Base-by-base conservation (phyloP, 2,888 invertebrate genomes). In the Aromia moschata region DNA sequence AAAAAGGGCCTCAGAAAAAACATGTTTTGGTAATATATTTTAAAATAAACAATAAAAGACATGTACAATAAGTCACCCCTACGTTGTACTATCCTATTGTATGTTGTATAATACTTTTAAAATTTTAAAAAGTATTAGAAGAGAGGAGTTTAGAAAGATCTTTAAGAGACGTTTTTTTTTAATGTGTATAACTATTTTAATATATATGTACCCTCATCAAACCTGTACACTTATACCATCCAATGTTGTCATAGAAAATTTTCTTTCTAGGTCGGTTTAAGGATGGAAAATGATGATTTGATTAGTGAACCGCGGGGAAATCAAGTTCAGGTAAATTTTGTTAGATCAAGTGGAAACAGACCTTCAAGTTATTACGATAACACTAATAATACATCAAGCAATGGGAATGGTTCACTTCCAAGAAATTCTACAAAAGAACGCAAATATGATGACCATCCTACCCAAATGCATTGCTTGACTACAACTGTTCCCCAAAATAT, bases 401-500 rank as follows among this genome's bases (percentile, higher is more conserved):
- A 18, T 17, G 33, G 9, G 12, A 20, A 46, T 3, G 16, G 7
- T 15, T 36, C 18, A 14, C 46, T 56, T 12, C 43, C 33, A 18
- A 57, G 38, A 11, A 57, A 49, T 5, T 37, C 9, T 1, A 53
- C 14, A 15, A 45, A 31, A 33, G 46, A 45, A 45, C 51, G 18
- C 20, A 53, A 40, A 12, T 31, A 41, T 18, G 30, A 31, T n/a
- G 20, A 52, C 15, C 77, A 65, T 56, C 85, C 84, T 9, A 83
- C 84, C 36, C 84, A 84, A 77, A 82, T 84, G 46, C 80, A 82
- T 71, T 82, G 82, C 71, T 71, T 86, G 71, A 82, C 82, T 68
- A 89, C 89, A 30, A 89, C 89, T 3, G 89, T 89, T 60, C 89
- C 89, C 51, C 88, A 88, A 76, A 89, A 88, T 77, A 84, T 89